Evolutionary conservation across 2,888 invertebrate species (phyloP).

Genomic region (Xestia c-nigrum): DNA sequence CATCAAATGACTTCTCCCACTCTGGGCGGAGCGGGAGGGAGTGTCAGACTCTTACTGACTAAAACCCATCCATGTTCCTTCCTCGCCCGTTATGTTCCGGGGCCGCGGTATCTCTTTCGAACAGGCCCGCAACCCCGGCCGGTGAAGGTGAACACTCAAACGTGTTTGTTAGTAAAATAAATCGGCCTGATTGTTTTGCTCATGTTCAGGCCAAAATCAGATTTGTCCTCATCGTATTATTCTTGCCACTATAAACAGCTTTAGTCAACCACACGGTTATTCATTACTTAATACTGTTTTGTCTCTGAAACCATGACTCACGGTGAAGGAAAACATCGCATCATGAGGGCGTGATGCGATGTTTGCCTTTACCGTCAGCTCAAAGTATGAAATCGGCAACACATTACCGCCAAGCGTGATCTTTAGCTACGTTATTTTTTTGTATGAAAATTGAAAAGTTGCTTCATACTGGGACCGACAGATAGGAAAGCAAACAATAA

Average conservation of each 20-base stretch:
- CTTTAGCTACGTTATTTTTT: background rate
- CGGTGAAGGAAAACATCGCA: slow-evolving; percentile 33
- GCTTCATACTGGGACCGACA: background rate
- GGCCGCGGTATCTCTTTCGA: too few relatives aligned
- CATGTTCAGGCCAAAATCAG: slow-evolving; percentile 9
- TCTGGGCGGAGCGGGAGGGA: too few relatives aligned
- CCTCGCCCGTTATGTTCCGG: too few relatives aligned
- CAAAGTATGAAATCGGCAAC: slow-evolving; percentile 2
- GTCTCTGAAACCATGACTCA: slow-evolving; percentile 25
- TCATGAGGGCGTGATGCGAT: background rate
- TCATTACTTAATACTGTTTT: slow-evolving; percentile 27
- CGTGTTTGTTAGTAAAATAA: slow-evolving; percentile 14
- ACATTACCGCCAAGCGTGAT: background rate
- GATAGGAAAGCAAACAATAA: slow-evolving; percentile 1
- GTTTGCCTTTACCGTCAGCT: slow-evolving; percentile 14
- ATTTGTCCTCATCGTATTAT: slow-evolving; percentile 18
- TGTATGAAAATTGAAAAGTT: background rate
- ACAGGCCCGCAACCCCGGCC: too few relatives aligned
- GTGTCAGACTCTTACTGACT: too few relatives aligned
- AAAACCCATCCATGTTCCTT: too few relatives aligned
- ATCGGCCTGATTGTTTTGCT: slow-evolving; percentile 9
- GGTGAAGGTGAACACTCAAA: slow-evolving; percentile 27
- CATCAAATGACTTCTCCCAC: too few relatives aligned
- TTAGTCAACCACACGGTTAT: background rate
- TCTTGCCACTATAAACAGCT: background rate